Evolutionary conservation across 2,888 invertebrate species (phyloP).

Genomic region (Nemapogon koenigi): DNA sequence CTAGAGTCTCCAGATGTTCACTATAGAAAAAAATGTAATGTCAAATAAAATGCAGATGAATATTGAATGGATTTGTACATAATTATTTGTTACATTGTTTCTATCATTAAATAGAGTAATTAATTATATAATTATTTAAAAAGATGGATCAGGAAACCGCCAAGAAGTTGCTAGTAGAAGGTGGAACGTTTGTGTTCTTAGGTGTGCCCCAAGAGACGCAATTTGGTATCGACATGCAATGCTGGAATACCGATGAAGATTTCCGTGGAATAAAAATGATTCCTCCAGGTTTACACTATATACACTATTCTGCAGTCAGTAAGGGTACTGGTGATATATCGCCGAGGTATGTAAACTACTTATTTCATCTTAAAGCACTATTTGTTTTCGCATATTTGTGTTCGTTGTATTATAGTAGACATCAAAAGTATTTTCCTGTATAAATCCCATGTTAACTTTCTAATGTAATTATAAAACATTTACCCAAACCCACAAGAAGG

Average conservation of each 20-base stretch:
- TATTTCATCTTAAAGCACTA: background rate
- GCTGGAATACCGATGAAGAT: constrained; percentile 88
- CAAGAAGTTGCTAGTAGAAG: constrained; percentile 76
- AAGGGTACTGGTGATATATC: constrained; percentile 68
- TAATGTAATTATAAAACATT: too few relatives aligned
- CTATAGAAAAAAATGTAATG: too few relatives aligned
- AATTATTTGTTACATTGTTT: constrained; percentile 30
- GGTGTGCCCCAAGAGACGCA: constrained; percentile 91
- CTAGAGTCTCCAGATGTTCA: too few relatives aligned
- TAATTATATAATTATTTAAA: constrained; percentile 9
- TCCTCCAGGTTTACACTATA: constrained; percentile 93
- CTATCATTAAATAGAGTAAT: too few relatives aligned
- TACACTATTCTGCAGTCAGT: constrained; percentile 82
- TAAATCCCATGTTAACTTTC: too few relatives aligned
- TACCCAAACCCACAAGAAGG: too few relatives aligned
- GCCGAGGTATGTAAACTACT: constrained; percentile 58
- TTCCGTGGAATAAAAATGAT: constrained; percentile 99
- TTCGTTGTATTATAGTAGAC: too few relatives aligned
- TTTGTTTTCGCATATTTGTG: too few relatives aligned
- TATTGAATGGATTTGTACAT: constrained; percentile 32
- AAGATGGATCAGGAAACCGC: constrained; percentile 81
- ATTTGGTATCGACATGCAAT: constrained; percentile 89
- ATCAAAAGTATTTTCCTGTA: too few relatives aligned
- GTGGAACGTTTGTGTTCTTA: constrained; percentile 83
- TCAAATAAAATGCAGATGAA: too few relatives aligned